Base-by-base conservation (phyloP, 1,140 invertebrate species). In the Bombus difficillimus region DNA sequence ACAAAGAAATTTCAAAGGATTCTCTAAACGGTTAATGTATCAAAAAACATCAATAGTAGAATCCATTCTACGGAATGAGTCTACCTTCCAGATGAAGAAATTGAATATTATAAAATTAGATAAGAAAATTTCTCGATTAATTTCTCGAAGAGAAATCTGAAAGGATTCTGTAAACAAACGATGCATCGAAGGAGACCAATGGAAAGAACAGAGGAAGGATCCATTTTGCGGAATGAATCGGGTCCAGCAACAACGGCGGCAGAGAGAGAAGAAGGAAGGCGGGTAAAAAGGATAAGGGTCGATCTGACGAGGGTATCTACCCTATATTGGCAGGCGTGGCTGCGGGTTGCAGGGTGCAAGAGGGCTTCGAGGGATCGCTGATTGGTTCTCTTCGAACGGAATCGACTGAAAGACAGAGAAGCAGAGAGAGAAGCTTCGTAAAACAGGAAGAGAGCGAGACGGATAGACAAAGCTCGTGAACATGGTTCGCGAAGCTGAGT, bases 301-400 rank as follows among this genome's bases (percentile, higher is more conserved):
- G 92, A 90, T 92, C 90, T 93, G 93, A 93, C 92, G 90, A 93
- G 92, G 92, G 90, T 91, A 88, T 86, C 89, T 90, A 90, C 89
- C 87, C 89, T 94, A 94, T 94, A 95, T 95, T 95, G 94, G 94
- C 95, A 95, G 94, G 94, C 94, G 94, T 95, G 95, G 95, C 94
- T 93, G 93, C 81, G 89, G 93, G 88, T 72, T 91, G 85, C 81
- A 87, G 93, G 93, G 92, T 91, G 93, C 90, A 92, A 87, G 91
- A 92, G 92, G 92, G 90, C 77, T 93, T 87, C 90, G 89, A 88
- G 89, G 90, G 92, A 92, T 90, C 88, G 93, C 93, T 94, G 93
- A 94, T 95, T 95, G 93, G 94, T 93, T 94, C 92, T 86, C 91
- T 64, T 89, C 88, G 82, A 87, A 69, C 79, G 72, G 80, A 84